Evolutionary conservation across 2,888 invertebrate species (phyloP).

Genomic region (Limnephilus auricula): DNA sequence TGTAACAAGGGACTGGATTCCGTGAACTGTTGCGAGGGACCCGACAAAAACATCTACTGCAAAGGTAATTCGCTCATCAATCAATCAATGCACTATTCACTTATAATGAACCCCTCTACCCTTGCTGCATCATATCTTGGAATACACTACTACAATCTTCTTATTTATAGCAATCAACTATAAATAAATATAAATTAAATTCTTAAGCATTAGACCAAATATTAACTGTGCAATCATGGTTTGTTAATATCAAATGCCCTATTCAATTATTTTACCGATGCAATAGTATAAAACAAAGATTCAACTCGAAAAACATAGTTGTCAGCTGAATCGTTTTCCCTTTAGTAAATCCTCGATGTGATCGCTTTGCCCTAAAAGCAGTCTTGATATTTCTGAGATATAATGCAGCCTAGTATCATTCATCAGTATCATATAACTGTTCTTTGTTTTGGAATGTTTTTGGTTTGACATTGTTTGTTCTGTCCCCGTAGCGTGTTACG

Average conservation of each 20-base stretch:
- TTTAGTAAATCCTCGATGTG: background rate
- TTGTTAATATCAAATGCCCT: background rate
- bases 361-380: background rate
- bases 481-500: constrained; percentile 89
- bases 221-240: background rate
- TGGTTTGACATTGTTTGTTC: constrained; percentile 61
- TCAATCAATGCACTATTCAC: constrained; percentile 37
- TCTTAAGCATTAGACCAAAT: background rate
- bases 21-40: constrained; percentile 94
- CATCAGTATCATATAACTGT: constrained; percentile 47
- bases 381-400: constrained; percentile 45
- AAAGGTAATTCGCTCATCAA: constrained; percentile 81
- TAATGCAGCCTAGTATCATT: constrained; percentile 54
- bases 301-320: background rate
- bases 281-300: background rate
- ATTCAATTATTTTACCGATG: background rate
- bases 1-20: constrained; percentile 94
- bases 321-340: background rate
- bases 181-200: background rate
- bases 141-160: background rate
- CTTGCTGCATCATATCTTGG: constrained; percentile 58
- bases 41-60: constrained; percentile 97
- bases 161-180: background rate
- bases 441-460: constrained; percentile 63
- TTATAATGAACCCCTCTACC: constrained; percentile 6